phyloP scores from a whole-genome alignment of 92 coral and sea anemone species.

The Desmophyllum pertusum region DNA sequence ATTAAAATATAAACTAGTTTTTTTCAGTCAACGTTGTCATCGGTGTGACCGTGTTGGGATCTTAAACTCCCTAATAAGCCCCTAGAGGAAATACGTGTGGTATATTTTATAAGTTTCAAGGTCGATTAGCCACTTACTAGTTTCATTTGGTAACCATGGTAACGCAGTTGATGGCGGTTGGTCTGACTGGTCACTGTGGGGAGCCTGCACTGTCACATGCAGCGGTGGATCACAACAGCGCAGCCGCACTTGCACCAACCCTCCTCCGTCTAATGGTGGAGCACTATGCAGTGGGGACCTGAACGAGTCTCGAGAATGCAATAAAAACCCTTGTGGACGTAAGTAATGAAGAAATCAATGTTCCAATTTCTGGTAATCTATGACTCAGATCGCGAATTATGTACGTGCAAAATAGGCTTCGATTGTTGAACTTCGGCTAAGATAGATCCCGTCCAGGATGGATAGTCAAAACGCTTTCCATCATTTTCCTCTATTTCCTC shows the following conservation, averaged over 20 bases:
- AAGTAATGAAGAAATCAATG: not conserved
- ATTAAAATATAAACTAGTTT: no score
- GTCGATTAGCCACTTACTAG: no score
- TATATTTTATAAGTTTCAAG: no score
- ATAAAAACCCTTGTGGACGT: not conserved
- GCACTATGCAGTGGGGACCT: not conserved
- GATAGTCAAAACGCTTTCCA: no score
- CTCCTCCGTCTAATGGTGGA: slow-evolving; percentile 5
- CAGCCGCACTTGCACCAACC: slow-evolving; percentile 2
- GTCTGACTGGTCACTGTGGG: not conserved
- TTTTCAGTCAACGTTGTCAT: no score
- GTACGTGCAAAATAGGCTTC: not conserved
- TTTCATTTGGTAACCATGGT: not conserved
- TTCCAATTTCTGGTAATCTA: not conserved
- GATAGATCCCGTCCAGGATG: not conserved
- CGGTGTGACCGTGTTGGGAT: no score
- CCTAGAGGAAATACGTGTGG: no score
- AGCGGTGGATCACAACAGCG: slow-evolving; percentile 10
- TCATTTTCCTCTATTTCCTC: no score
- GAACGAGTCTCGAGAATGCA: not conserved
- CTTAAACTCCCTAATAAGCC: no score
- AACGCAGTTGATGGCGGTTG: slow-evolving; percentile 1
- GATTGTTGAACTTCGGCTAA: not conserved
- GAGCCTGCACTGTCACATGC: not conserved
- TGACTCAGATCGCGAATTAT: not conserved